Conservation (phyloP, 2,888 invertebrate species). For the Spialia ferax region DNA sequence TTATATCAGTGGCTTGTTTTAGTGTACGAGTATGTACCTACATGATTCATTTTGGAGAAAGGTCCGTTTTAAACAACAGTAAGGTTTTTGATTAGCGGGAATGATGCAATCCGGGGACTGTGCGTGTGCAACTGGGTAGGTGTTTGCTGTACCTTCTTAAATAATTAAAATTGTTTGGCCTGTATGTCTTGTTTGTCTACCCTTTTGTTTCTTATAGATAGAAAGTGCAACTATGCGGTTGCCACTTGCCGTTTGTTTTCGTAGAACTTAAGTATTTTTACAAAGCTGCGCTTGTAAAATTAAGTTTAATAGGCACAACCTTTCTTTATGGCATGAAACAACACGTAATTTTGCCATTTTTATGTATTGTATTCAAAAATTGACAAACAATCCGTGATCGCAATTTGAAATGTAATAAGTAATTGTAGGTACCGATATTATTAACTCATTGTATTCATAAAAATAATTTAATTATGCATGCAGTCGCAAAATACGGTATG, state of each 20-base stretch:
- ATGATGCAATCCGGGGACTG: slow-evolving; percentile 65
- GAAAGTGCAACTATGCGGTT: too few relatives aligned
- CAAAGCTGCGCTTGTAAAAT: too few relatives aligned
- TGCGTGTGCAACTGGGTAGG: slow-evolving; percentile 60
- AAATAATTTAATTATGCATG: slow-evolving; percentile 33
- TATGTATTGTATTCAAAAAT: slow-evolving; percentile 12
- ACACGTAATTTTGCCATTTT: background rate
- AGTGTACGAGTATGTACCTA: slow-evolving; percentile 43
- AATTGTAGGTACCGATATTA: slow-evolving; percentile 36
- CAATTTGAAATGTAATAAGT: slow-evolving; percentile 38
- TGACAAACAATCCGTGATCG: slow-evolving; percentile 30
- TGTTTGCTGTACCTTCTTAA: too few relatives aligned
- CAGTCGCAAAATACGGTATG: slow-evolving; percentile 27
- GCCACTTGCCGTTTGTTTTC: too few relatives aligned
- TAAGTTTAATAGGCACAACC: too few relatives aligned
- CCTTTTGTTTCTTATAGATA: too few relatives aligned
- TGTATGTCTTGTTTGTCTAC: too few relatives aligned
- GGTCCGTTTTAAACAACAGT: slow-evolving; percentile 73
- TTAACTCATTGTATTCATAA: slow-evolving; percentile 37
- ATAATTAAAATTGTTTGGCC: too few relatives aligned
- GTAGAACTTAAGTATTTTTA: too few relatives aligned
- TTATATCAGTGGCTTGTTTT: slow-evolving; percentile 71
- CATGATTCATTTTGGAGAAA: slow-evolving; percentile 78
- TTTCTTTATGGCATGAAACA: too few relatives aligned
- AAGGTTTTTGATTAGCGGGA: slow-evolving; percentile 76